A percentile compares a stretch with the other conserved stretches of the same genome.
Evolutionary conservation across 2,797 vertebrate genomes (phyloP).

Genomic region (Tenualosa ilisha): DNA sequence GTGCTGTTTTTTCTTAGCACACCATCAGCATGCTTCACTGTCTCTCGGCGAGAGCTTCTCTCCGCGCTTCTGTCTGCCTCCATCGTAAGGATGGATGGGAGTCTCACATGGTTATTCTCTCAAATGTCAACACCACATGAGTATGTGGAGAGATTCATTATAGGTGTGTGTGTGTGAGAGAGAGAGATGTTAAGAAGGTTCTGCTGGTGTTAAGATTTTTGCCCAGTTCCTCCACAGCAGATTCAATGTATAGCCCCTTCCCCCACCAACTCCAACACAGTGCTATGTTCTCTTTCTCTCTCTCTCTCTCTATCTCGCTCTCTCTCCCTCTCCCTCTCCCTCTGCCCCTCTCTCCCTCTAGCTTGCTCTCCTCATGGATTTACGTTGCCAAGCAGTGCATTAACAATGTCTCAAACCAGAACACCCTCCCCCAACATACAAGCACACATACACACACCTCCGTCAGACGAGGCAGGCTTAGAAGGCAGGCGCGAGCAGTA

Average conservation of each 20-base stretch:
- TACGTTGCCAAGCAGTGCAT: conserved; percentile 58
- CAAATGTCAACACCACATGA: neutral
- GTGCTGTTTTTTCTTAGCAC: conserved; percentile 1
- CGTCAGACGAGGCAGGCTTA: conserved; percentile 24
- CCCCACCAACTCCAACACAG: conserved; percentile 16
- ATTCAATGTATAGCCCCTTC: conserved; percentile 22
- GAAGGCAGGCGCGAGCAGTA: conserved; percentile 25
- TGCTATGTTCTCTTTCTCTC: neutral
- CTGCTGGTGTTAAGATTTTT: neutral
- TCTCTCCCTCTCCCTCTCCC: conserved; percentile 23
- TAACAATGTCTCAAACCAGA: conserved; percentile 57
- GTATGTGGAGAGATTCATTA: neutral
- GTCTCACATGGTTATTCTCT: neutral
- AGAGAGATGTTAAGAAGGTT: conserved; percentile 22
- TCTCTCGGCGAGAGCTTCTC: neutral
- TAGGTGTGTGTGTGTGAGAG: conserved; percentile 33
- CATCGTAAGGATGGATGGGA: neutral
- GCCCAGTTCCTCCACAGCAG: conserved; percentile 29
- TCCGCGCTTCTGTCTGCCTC: neutral
- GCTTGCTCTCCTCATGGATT: conserved; percentile 50
- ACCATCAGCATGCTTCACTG: conserved; percentile 19
- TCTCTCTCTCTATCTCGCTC: conserved; percentile 16
- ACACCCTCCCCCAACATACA: conserved; percentile 33
- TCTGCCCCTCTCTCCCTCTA: conserved; percentile 42
- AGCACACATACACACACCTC: neutral